These are phyloP conservation scores for Caerostris extrusa DNA, from an alignment of 1,140 invertebrate species.

Conservation along the genomic window DNA sequence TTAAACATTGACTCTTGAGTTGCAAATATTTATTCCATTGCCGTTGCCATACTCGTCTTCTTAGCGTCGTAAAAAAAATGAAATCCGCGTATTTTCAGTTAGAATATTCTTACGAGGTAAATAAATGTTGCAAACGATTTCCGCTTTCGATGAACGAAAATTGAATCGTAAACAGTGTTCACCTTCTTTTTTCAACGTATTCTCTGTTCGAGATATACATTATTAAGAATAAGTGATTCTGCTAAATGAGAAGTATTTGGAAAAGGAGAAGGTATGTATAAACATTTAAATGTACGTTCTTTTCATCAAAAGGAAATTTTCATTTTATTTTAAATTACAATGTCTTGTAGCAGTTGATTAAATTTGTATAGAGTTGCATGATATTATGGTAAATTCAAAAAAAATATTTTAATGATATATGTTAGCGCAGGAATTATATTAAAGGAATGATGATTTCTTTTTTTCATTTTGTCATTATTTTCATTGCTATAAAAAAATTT, in stretches of 20 bases:
- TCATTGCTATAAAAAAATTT: too few species aligned
- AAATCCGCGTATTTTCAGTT: neutral
- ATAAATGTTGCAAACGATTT: slow-evolving; percentile 28
- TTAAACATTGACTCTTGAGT: neutral
- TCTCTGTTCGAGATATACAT: neutral
- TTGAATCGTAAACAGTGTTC: neutral
- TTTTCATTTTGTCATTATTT: too few species aligned
- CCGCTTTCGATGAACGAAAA: neutral
- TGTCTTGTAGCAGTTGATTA: too few species aligned
- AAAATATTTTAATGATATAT: too few species aligned
- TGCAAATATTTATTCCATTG: neutral
- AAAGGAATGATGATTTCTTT: too few species aligned
- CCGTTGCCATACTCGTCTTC: neutral
- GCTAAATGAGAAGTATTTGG: neutral
- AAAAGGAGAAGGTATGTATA: neutral
- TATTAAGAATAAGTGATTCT: neutral
- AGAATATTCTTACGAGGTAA: neutral
- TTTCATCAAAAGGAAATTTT: neutral
- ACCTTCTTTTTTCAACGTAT: neutral
- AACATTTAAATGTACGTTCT: neutral
- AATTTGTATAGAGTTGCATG: too few species aligned
- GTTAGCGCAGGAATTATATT: too few species aligned
- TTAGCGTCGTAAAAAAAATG: neutral
- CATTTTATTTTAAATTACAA: neutral
- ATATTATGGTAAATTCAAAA: too few species aligned